phyloP scores from a whole-genome alignment of 2,797 vertebrate genomes.

The Eulemur albifrons region DNA sequence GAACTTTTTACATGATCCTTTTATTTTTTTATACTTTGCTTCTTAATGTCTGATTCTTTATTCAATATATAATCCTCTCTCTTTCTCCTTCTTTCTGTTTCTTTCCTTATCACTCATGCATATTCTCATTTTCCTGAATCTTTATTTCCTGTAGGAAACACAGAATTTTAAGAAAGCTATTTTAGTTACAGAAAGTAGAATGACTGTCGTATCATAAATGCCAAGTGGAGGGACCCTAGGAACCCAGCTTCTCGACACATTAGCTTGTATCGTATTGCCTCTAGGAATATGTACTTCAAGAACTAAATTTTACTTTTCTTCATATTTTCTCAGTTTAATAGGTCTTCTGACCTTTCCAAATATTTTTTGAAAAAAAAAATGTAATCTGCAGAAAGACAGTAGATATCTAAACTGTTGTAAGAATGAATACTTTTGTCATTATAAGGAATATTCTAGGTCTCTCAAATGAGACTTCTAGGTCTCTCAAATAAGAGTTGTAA shows the following conservation, averaged over 20 bases:
- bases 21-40: not conserved
- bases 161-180: not conserved
- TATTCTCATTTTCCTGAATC: not conserved
- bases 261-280: not conserved
- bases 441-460: not conserved
- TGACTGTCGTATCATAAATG: not conserved
- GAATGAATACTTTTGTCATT: not conserved
- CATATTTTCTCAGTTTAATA: not conserved
- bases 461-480: not conserved
- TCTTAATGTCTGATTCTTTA: not conserved
- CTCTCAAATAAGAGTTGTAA: not conserved
- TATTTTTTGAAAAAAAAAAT: not conserved
- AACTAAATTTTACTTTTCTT: not conserved
- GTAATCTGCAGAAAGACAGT: not conserved
- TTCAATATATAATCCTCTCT: not conserved
- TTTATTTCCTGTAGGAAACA: not conserved
- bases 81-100: too few species aligned
- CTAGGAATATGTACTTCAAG: not conserved
- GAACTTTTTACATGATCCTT: not conserved
- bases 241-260: accelerated
- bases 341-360: not conserved
- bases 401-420: not conserved
- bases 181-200: not conserved
- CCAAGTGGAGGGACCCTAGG: too few species aligned
- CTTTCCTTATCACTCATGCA: not conserved